Evolutionary conservation across 2,113 vertebrate species (phyloP), one percentile per base, ranked within the genome.

Genomic region (Eleginops maclovinus): DNA sequence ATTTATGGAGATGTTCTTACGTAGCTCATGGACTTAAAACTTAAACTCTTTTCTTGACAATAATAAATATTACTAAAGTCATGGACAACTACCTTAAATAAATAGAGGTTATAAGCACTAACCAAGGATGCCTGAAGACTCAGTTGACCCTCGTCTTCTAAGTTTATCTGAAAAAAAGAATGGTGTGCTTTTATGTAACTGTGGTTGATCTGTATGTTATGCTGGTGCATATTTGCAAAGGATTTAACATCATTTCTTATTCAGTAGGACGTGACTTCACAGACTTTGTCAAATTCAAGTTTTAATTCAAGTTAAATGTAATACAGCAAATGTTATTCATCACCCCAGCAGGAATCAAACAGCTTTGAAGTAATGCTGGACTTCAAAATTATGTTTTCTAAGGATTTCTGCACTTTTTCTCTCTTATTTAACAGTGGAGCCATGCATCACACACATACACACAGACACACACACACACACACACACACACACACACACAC

Each of bases 311-410:
- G 59, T 66, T 63, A 80, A 65, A 47, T 85, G 47, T 36, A 59
- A 36, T 54, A 44, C 51, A 62, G 50, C n/a, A 3, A 76, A 70
- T 59, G 24, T 40, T 53, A 46, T 62, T 60, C 85, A 75, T 73
- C 46, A 26, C n/a, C 44, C 31, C 55, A 67, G 79, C 55, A 70
- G 26, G n/a, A 68, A 19, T 16, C 44, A 41, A 31, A 47, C 62
- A n/a, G 36, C 83, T 87, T 80, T 86, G 72, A 85, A 77, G 75
- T 43, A 16, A 75, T 47, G 46, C 70, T 62, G 41, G 54, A 84
- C 76, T 59, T 84, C 51, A 63, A n/a, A 64, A 28, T 60, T 22
- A 26, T 44, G 28, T 56, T 56, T 36, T 58, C 28, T 11, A 50
- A 31, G 66, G 46, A 78, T 75, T 77, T 71, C 19, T 44, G 17